Percentiles rank a stretch among this genome's conserved stretches.
Evolutionary conservation across 2,888 invertebrate species (phyloP).

Genomic region (Diplazon laetatorius): DNA sequence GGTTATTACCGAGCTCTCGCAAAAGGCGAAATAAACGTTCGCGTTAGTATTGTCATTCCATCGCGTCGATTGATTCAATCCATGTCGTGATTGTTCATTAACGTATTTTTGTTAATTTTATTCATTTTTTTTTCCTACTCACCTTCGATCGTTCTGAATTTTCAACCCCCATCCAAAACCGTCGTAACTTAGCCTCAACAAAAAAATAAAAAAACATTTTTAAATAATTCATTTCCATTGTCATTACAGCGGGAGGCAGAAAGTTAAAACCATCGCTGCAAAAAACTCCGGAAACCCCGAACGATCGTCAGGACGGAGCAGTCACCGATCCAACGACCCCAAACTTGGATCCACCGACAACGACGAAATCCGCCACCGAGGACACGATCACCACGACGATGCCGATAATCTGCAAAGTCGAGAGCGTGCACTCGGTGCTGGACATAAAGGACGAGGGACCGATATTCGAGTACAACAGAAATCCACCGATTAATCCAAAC

Average conservation of each 20-base stretch:
- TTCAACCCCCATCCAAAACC: too few relatives aligned
- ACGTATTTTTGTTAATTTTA: too few relatives aligned
- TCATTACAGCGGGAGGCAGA: conserved; percentile 36
- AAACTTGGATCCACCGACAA: neutral
- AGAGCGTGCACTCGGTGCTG: conserved; percentile 77
- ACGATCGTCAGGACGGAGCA: conserved; percentile 42
- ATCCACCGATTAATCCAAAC: conserved; percentile 4
- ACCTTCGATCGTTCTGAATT: too few relatives aligned
- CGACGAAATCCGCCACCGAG: neutral
- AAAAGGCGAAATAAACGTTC: conserved; percentile 79
- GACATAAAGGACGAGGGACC: conserved; percentile 79
- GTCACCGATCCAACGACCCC: conserved; percentile 43
- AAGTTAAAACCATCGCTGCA: conserved; percentile 28
- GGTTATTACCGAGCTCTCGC: conserved; percentile 79
- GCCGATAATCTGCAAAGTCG: conserved; percentile 66
- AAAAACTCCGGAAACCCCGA: conserved; percentile 24
- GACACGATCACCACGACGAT: conserved; percentile 11
- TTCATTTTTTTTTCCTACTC: neutral
- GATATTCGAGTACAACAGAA: conserved; percentile 68
- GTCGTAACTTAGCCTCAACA: too few relatives aligned
- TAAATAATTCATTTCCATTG: conserved; percentile 10
- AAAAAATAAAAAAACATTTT: too few relatives aligned
- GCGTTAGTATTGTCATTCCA: conserved; percentile 67
- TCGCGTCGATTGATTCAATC: too few relatives aligned
- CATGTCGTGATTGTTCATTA: too few relatives aligned